Base-by-base conservation (phyloP, 2,113 vertebrate species). In the Vidua chalybeata region DNA sequence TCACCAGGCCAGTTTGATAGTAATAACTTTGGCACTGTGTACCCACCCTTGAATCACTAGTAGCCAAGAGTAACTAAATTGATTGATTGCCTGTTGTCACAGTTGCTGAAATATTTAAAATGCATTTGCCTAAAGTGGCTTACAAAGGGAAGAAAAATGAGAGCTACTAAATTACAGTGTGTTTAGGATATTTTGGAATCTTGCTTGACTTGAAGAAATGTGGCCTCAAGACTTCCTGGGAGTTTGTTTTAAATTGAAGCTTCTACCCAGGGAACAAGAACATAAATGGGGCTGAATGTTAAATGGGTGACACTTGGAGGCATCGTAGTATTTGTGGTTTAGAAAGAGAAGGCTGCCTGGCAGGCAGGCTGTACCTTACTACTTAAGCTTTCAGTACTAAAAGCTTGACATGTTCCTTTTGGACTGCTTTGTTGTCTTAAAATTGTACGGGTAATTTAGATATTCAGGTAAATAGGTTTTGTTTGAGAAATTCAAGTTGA, bases 31-130 rank as follows among this genome's bases (percentile, higher is more conserved):
- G 52, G 33, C 15, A 10, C 63, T 80, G 35, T 77, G 15, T 63
- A 30, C 33, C 27, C 23, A 48, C 20, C 10, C 15, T 24, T 73
- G 39, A 78, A 78, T 49, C 26, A 46, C 4, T 14, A 9, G 13
- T 64, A 61, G 55, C 37, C n/a, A 73, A 52, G 49, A 64, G 39
- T 46, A 83, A 26, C 17, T 41, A 46, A 48, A 39, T 0, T 30
- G 23, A 15, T 62, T 33, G 54, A 59, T 16, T 39, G 16, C 27
- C 3, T 30, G 1, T 22, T 0, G 1, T 26, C 23, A 46, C 1
- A 9, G 37, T 76, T 91, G 52, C 54, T 83, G 28, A 82, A 74
- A n/a, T 74, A 71, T 7, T 79, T 93, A 35, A 90, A 81, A 56
- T n/a, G 8, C 14, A 8, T 41, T 80, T 89, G 52, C 15, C 64